phyloP scores from a whole-genome alignment of 2,797 vertebrate species.

The Pipistrellus kuhlii region DNA sequence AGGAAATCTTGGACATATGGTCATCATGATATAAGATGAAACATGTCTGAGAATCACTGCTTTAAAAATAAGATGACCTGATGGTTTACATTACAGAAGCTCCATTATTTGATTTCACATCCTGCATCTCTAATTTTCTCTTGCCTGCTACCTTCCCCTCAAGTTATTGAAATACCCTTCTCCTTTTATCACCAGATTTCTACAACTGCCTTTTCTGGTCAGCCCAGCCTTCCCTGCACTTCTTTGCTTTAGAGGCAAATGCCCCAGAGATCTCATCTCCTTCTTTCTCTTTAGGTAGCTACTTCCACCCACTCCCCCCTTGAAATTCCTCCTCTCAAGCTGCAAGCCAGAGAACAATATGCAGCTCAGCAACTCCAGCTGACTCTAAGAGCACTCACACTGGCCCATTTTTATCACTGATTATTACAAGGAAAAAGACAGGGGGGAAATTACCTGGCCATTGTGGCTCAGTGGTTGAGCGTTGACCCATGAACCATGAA shows the following conservation, averaged over 20 bases:
- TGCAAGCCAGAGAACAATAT: neutral
- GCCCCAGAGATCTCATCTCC: neutral
- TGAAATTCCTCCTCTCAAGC: neutral
- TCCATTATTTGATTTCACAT: constrained; percentile 68
- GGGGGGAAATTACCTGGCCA: no score
- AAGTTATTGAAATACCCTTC: constrained; percentile 10
- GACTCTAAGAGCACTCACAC: neutral
- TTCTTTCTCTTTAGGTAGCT: neutral
- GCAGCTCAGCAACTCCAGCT: neutral
- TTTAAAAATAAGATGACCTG: constrained; percentile 65
- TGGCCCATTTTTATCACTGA: neutral
- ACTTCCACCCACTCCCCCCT: neutral
- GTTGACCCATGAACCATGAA: no score
- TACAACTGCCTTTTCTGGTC: constrained; percentile 30
- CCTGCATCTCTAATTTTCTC: constrained; percentile 54
- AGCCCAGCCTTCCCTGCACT: neutral
- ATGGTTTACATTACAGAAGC: constrained; percentile 68
- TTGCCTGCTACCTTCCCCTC: constrained; percentile 57
- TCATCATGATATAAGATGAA: constrained; percentile 59
- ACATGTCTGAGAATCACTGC: constrained; percentile 60
- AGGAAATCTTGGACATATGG: constrained; percentile 61
- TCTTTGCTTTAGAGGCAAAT: neutral
- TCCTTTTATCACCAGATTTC: constrained; percentile 60
- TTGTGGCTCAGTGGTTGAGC: no score
- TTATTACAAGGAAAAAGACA: neutral